phyloP scores from a whole-genome alignment of 2,797 vertebrate species.

The Neosalanx taihuensis region DNA sequence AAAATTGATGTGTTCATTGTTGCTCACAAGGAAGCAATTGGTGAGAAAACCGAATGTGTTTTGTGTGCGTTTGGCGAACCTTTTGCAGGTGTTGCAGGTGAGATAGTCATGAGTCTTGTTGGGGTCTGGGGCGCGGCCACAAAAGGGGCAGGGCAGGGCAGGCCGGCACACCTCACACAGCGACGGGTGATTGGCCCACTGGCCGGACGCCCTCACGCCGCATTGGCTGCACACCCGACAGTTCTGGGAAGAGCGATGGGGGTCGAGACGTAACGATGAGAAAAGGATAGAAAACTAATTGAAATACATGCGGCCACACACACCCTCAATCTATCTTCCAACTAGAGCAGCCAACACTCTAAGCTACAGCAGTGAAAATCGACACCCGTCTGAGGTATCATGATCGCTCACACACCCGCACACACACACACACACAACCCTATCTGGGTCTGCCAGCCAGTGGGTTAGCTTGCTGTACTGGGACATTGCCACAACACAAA shows the following conservation, averaged over 20 bases:
- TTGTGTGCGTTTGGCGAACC: slow-evolving; percentile 69
- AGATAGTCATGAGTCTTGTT: slow-evolving; percentile 79
- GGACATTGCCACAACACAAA: neutral
- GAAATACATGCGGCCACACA: neutral
- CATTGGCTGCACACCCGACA: slow-evolving; percentile 90
- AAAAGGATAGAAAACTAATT: neutral
- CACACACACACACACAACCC: neutral
- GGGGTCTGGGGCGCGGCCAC: slow-evolving; percentile 76
- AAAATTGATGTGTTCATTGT: too few relatives aligned
- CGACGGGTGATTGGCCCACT: slow-evolving; percentile 89
- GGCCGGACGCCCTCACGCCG: slow-evolving; percentile 81
- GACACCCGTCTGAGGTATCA: neutral
- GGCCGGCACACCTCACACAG: slow-evolving; percentile 87
- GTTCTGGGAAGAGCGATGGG: slow-evolving; percentile 70
- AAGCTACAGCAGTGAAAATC: too few relatives aligned
- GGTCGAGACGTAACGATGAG: neutral
- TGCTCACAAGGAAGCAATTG: too few relatives aligned
- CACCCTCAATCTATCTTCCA: neutral
- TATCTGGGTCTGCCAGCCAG: neutral
- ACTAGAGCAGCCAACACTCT: too few relatives aligned
- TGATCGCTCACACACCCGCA: neutral
- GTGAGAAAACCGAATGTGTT: too few relatives aligned
- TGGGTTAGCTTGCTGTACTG: neutral
- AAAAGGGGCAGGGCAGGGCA: slow-evolving; percentile 82
- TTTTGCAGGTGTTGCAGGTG: slow-evolving; percentile 85